Evolutionary conservation across 1,140 invertebrate species (phyloP).

Genomic region (Drosophila insularis): DNA sequence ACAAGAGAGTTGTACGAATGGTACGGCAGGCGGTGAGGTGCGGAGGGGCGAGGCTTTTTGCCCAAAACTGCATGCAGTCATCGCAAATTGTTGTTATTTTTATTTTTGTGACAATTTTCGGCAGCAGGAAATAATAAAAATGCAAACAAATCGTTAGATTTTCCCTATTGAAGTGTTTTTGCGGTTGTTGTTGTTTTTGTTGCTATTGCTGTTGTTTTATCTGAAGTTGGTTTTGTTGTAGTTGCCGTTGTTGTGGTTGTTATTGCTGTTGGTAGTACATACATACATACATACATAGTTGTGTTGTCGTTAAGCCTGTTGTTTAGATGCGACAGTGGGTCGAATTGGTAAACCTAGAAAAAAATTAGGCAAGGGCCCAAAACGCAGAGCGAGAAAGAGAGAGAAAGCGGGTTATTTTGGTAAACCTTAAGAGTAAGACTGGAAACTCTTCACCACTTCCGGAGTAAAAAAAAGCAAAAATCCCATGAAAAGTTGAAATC

Average conservation of each 20-base stretch:
- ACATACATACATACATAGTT: constrained; percentile 1
- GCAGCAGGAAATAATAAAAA: constrained; percentile 78
- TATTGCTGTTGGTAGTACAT: constrained; percentile 41
- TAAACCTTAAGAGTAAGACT: too few relatives aligned
- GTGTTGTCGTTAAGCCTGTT: constrained; percentile 45
- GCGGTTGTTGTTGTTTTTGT: constrained; percentile 10
- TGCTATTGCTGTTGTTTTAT: constrained; percentile 29
- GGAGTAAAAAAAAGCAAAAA: too few relatives aligned
- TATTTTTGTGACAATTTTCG: constrained; percentile 76
- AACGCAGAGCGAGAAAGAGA: too few relatives aligned
- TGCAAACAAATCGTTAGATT: constrained; percentile 80
- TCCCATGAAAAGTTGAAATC: neutral
- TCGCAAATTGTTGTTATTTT: constrained; percentile 63
- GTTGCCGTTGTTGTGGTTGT: constrained; percentile 34
- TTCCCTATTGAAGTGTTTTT: constrained; percentile 68
- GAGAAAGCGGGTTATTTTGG: too few relatives aligned
- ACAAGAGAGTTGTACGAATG: neutral
- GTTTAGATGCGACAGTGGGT: constrained; percentile 50
- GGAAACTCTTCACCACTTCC: too few relatives aligned
- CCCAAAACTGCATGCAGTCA: constrained; percentile 28
- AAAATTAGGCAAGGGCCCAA: too few relatives aligned
- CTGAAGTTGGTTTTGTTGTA: constrained; percentile 18
- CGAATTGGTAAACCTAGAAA: neutral
- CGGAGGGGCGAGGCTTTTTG: constrained; percentile 14
- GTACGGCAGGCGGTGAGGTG: neutral